Conservation (phyloP, 2,888 invertebrate species). For the Ecliptopera silaceata region DNA sequence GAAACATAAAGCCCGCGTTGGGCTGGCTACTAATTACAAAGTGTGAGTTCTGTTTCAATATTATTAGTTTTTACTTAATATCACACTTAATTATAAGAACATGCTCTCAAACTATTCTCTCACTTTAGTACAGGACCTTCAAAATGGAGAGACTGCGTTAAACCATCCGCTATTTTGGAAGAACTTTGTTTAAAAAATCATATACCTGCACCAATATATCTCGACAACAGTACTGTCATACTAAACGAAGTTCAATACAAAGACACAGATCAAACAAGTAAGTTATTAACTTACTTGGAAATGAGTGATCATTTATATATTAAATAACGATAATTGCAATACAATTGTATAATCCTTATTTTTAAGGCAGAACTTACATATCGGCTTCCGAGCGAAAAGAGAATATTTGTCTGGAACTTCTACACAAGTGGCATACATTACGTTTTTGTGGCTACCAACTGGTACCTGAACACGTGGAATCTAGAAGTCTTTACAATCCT, state of each 20-base stretch:
- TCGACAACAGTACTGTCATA: conserved; percentile 52
- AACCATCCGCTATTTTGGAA: conserved; percentile 88
- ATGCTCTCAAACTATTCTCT: too few species aligned
- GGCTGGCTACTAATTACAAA: conserved; percentile 87
- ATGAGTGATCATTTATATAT: too few species aligned
- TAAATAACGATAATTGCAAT: not conserved
- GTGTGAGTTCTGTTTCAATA: conserved; percentile 72
- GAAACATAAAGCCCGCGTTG: conserved; percentile 90
- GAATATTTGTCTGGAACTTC: conserved; percentile 88
- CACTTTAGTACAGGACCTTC: conserved; percentile 84
- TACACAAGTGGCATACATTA: conserved; percentile 89
- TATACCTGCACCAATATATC: conserved; percentile 52
- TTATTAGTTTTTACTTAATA: too few species aligned
- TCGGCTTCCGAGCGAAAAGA: conserved; percentile 84
- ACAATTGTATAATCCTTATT: not conserved
- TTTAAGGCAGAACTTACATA: conserved; percentile 44
- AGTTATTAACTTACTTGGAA: conserved; percentile 11
- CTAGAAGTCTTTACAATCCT: conserved; percentile 89
- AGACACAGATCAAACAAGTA: conserved; percentile 47
- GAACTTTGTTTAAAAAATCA: conserved; percentile 87
- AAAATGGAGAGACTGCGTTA: conserved; percentile 89
- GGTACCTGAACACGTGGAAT: conserved; percentile 97
- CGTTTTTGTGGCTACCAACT: conserved; percentile 89
- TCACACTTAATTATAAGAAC: too few species aligned
- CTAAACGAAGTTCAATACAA: conserved; percentile 65